Evolutionary conservation across 2,113 vertebrate genomes (phyloP).

Genomic region (Cyprinodon variegatus): DNA sequence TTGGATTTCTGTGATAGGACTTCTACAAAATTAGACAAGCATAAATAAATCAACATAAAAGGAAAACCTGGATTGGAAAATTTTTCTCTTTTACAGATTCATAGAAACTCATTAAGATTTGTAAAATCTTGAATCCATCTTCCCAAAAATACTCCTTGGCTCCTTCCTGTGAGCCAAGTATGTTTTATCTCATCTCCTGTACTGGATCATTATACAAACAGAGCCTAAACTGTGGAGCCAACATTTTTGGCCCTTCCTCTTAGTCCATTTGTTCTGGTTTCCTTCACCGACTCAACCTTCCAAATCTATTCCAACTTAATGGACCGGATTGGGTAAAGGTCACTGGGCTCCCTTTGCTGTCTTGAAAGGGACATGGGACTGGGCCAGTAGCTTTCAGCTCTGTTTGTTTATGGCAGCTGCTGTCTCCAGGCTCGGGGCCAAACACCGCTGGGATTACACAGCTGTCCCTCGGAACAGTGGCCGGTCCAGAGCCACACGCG

Average conservation of each 20-base stretch:
- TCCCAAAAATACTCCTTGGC: neutral
- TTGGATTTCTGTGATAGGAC: neutral
- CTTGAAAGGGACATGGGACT: constrained; percentile 58
- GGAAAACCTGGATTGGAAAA: neutral
- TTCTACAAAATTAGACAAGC: neutral
- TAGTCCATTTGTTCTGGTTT: constrained; percentile 35
- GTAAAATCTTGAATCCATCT: neutral
- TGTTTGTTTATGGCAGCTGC: constrained; percentile 79
- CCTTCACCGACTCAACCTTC: constrained; percentile 20
- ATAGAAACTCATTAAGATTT: neutral
- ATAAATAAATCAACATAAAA: neutral
- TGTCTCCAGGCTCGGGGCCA: constrained; percentile 66
- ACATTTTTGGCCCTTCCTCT: neutral
- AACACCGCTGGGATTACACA: constrained; percentile 50
- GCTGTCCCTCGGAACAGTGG: constrained; percentile 61
- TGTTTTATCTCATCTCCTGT: neutral
- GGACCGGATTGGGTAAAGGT: constrained; percentile 42
- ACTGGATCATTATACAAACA: neutral
- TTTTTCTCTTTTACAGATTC: neutral
- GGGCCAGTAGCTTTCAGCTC: constrained; percentile 70
- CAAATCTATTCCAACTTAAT: constrained; percentile 45
- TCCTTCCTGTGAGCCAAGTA: neutral
- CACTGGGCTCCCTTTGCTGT: constrained; percentile 23
- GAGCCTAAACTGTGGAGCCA: neutral
- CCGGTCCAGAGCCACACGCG: constrained; percentile 53